These are phyloP conservation scores for Phodopus roborovskii DNA, from an alignment of 2,113 vertebrate genomes.

Conservation along the genomic window DNA sequence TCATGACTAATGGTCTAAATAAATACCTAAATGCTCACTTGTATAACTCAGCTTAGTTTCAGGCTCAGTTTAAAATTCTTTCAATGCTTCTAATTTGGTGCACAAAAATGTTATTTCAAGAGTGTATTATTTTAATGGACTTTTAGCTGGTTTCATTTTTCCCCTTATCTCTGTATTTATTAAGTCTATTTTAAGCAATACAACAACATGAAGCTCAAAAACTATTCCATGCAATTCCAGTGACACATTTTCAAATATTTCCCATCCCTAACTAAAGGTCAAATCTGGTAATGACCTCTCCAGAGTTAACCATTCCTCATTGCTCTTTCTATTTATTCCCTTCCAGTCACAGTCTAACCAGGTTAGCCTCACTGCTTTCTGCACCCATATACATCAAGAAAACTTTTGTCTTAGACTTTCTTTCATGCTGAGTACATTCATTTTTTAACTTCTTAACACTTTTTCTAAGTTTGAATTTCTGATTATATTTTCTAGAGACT, in stretches of 20 bases:
- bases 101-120: not conserved
- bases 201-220: not conserved
- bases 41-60: not conserved
- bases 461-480: not conserved
- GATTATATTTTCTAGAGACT: not conserved
- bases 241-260: not conserved
- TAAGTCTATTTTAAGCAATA: not conserved
- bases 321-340: not conserved
- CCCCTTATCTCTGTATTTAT: accelerated
- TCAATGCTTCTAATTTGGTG: not conserved
- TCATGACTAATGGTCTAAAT: not conserved
- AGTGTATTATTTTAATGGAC: not conserved
- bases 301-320: accelerated
- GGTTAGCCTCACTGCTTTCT: accelerated
- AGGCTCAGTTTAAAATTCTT: not conserved
- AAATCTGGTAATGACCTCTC: not conserved
- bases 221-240: not conserved
- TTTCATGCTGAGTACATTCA: not conserved
- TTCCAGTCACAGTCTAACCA: not conserved
- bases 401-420: not conserved
- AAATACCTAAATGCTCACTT: not conserved
- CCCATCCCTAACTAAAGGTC: not conserved
- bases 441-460: not conserved
- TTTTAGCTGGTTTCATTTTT: not conserved
- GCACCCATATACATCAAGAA: not conserved